These are phyloP conservation scores for Luehdorfia chinensis DNA, from an alignment of 1,140 invertebrate species.

Conservation along the genomic window DNA sequence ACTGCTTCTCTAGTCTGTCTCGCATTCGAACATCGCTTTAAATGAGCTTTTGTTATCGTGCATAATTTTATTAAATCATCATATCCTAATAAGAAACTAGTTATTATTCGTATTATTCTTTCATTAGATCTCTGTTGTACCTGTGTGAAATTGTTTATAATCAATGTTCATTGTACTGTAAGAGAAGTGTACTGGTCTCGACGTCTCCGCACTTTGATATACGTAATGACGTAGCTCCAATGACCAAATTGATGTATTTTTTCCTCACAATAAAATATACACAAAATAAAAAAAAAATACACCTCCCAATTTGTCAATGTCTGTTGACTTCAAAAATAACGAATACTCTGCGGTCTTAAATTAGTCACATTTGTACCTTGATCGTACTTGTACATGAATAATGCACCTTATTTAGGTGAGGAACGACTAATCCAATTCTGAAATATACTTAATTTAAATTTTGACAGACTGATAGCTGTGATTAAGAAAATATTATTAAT, in stretches of 20 bases:
- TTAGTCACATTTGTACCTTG: slow-evolving; percentile 76
- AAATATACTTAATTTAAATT: slow-evolving; percentile 78
- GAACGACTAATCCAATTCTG: slow-evolving; percentile 74
- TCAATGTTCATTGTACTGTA: slow-evolving; percentile 63
- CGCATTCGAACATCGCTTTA: slow-evolving; percentile 68
- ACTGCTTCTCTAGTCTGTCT: slow-evolving; percentile 74
- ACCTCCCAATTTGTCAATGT: slow-evolving; percentile 45
- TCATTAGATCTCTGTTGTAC: slow-evolving; percentile 77
- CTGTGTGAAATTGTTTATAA: slow-evolving; percentile 68
- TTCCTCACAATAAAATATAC: slow-evolving; percentile 35
- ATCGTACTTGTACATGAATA: slow-evolving; percentile 68
- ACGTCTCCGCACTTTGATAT: slow-evolving; percentile 47
- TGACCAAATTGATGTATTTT: slow-evolving; percentile 45
- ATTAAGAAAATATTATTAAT: slow-evolving; percentile 78
- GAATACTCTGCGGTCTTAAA: slow-evolving; percentile 74
- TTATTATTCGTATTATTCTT: slow-evolving; percentile 75
- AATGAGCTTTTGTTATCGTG: slow-evolving; percentile 63
- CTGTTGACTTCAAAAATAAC: slow-evolving; percentile 54
- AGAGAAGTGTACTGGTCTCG: slow-evolving; percentile 53
- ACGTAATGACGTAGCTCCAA: slow-evolving; percentile 43
- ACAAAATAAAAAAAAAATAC: no score
- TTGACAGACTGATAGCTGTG: slow-evolving; percentile 77
- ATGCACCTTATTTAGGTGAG: slow-evolving; percentile 57
- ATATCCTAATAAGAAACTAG: slow-evolving; percentile 72
- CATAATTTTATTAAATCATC: slow-evolving; percentile 61